Evolutionary conservation across 1,140 invertebrate genomes (phyloP), one percentile per base, ranked within the genome.

Genomic region (Micrasema longulum): DNA sequence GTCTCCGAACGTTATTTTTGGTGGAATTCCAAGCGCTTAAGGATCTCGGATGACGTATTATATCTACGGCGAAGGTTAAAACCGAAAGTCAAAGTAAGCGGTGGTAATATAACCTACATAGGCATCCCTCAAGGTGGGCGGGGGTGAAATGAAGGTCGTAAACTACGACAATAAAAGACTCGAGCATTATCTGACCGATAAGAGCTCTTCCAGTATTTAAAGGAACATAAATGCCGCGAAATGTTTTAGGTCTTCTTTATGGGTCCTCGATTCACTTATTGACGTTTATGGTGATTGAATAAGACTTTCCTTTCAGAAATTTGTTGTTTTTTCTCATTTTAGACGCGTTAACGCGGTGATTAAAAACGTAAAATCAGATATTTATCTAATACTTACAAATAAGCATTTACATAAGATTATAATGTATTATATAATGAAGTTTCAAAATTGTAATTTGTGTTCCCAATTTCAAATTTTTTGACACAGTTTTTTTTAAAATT

Each of bases 101-200:
- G 26, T 31, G 26, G n/a, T 31, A 31, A 31, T 31, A 31, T 31
- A 31, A 45, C 41, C 41, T 45, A 45, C 41, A 45, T 45, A 45
- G 41, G 14, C 41, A n/a, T 11, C 41, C 2, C 41, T 16, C 11
- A 45, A 11, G 41, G 41, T 12, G 41, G 11, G 41, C 3, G 26
- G 4, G n/a, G 11, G 20, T 53, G n/a, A 22, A 53, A 53, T 26
- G 50, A 53, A 53, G 26, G 36, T 55, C 70, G 70, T 67, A 72
- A 66, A 72, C n/a, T 67, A 72, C 70, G 62, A 20, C 36, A 66
- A 72, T 72, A 72, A 72, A 72, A 67, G 70, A 50, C 63, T 31
- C 12, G 66, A 52, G 62, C 50, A 53, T 53, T 53, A 72, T 64
- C 52, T 66, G 70, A 66, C 70, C 70, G 41, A 52, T 67, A 38